Conservation (phyloP, 2,113 vertebrate species). For the Pachycephala philippinensis region DNA sequence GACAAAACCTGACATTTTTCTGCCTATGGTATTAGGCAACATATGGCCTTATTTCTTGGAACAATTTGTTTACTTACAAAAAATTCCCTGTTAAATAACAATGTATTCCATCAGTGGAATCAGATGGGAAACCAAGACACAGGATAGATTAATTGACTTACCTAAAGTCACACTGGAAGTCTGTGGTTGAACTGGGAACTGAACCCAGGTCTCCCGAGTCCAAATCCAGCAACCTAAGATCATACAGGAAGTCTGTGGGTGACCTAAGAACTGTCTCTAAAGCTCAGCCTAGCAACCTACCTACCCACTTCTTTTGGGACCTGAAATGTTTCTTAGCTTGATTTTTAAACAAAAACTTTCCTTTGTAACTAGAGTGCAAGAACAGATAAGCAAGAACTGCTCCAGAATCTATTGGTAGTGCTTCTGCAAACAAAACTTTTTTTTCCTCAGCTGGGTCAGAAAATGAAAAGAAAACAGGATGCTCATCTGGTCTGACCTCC, state of each 20-base stretch:
- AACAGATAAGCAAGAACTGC: not conserved
- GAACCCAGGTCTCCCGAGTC: conserved; percentile 59
- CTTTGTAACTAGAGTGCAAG: not conserved
- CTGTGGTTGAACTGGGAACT: conserved; percentile 64
- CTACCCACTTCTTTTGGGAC: not conserved
- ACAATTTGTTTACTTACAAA: not conserved
- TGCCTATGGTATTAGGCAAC: not conserved
- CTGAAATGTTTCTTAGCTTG: not conserved
- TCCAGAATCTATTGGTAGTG: not conserved
- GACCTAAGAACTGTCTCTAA: conserved; percentile 47
- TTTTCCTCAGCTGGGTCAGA: not conserved
- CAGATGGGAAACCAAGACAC: conserved; percentile 11
- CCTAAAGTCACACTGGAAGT: conserved; percentile 59
- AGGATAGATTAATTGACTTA: conserved; percentile 42
- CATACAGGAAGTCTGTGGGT: conserved; percentile 63
- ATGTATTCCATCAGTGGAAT: not conserved
- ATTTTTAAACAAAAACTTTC: not conserved
- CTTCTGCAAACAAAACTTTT: not conserved
- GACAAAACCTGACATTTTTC: not conserved
- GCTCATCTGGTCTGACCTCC: not conserved
- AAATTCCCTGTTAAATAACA: not conserved
- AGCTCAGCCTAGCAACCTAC: not conserved
- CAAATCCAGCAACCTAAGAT: conserved; percentile 68
- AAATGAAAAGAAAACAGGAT: not conserved
- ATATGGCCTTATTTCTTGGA: not conserved